Evolutionary conservation across 2,888 invertebrate species (phyloP).

Genomic region (Drosophila emarginata): DNA sequence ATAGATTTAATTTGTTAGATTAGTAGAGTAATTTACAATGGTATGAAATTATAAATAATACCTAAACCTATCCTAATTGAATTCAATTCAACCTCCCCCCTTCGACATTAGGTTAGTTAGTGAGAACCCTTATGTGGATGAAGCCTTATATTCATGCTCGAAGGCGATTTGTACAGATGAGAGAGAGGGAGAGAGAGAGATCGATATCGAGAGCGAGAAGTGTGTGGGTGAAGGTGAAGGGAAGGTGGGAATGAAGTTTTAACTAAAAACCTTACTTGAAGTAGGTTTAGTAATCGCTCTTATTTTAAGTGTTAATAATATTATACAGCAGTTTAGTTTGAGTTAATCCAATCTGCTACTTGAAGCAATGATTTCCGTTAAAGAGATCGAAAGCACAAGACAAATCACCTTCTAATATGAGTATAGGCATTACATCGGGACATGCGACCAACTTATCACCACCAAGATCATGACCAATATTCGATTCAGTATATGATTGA

Average conservation of each 20-base stretch:
- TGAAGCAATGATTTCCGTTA: too few species aligned
- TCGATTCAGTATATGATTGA: slow-evolving; percentile 33
- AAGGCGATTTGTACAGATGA: slow-evolving; percentile 60
- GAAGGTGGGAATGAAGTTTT: slow-evolving; percentile 35
- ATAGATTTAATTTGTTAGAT: not conserved
- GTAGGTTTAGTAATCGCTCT: not conserved
- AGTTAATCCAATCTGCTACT: not conserved
- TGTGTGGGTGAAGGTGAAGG: not conserved
- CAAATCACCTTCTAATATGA: slow-evolving; percentile 92
- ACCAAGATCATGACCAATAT: slow-evolving; percentile 20
- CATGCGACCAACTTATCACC: slow-evolving; percentile 83
- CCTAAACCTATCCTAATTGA: not conserved
- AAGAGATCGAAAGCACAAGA: slow-evolving; percentile 44
- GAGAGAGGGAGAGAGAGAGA: slow-evolving; percentile 23
- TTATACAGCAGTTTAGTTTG: not conserved
- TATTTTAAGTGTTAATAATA: not conserved
- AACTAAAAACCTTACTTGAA: too few species aligned
- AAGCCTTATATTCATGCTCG: slow-evolving; percentile 50
- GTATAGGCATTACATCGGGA: slow-evolving; percentile 88
- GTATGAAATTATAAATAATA: not conserved
- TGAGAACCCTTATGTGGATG: slow-evolving; percentile 18
- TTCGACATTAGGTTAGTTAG: not conserved
- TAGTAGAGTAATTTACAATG: not conserved
- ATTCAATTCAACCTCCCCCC: not conserved
- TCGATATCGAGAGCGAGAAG: slow-evolving; percentile 27